A percentile compares a stretch with the other conserved stretches of the same genome.
These are phyloP conservation scores for Lysiphlebus fabarum DNA, from an alignment of 1,140 invertebrate species.

Conservation along the genomic window DNA sequence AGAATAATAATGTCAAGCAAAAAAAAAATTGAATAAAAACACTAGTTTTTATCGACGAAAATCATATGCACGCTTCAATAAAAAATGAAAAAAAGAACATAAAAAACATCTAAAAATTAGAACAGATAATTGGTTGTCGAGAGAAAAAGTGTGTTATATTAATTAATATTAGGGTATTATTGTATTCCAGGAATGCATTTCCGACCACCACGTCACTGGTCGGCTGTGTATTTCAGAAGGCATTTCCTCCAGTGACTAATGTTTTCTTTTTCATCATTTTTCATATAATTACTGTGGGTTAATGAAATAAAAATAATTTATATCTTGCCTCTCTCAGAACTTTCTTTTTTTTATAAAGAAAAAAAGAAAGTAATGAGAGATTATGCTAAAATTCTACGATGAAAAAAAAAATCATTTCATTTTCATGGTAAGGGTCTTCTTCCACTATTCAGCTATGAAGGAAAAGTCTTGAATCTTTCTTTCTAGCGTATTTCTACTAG, in stretches of 20 bases:
- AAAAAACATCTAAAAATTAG: no score
- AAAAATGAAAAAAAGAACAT: not conserved
- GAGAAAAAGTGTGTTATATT: no score
- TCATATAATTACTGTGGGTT: constrained; percentile 13
- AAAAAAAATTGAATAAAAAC: constrained; percentile 19
- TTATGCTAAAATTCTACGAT: no score
- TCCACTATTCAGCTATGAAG: constrained; percentile 41
- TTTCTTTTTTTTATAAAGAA: no score
- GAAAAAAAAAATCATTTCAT: constrained; percentile 27
- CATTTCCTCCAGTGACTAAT: constrained; percentile 54
- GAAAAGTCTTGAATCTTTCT: constrained; percentile 29
- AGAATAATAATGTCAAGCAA: not conserved
- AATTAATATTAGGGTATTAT: constrained; percentile 2
- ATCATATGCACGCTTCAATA: constrained; percentile 4
- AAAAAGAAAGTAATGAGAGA: no score
- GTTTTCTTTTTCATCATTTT: constrained; percentile 22
- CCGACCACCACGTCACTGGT: constrained; percentile 42
- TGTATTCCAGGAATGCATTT: constrained; percentile 43
- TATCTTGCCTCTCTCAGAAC: no score
- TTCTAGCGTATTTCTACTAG: constrained; percentile 34
- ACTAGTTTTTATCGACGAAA: constrained; percentile 3
- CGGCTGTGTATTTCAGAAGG: constrained; percentile 44
- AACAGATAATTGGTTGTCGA: no score
- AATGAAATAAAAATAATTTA: constrained; percentile 21
- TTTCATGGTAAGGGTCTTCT: constrained; percentile 50